These are phyloP conservation scores for Bos indicus DNA, from an alignment of 2,113 vertebrate genomes.

Conservation along the genomic window DNA sequence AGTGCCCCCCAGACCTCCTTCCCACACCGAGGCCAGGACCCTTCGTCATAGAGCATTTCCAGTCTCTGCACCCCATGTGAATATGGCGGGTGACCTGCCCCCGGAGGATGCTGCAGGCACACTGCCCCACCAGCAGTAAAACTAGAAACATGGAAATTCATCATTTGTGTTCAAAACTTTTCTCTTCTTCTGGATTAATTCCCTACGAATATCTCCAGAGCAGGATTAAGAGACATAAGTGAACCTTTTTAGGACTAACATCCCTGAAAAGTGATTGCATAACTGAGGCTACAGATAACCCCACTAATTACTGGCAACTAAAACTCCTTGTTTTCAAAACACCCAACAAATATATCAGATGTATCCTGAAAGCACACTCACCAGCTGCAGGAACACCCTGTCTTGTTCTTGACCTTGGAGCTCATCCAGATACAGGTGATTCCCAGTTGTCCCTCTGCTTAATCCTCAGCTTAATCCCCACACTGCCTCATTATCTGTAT, in stretches of 20 bases:
- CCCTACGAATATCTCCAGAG: neutral
- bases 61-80: neutral
- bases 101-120: neutral
- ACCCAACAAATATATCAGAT: neutral
- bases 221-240: too few relatives aligned
- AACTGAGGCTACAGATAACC: neutral
- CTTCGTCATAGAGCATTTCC: neutral
- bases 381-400: too few relatives aligned
- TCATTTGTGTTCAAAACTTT: accelerated
- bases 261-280: neutral
- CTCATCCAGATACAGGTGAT: neutral
- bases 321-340: neutral
- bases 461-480: neutral
- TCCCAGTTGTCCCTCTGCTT: neutral
- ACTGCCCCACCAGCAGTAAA: too few relatives aligned
- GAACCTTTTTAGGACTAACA: neutral
- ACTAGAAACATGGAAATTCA: accelerated
- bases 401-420: neutral
- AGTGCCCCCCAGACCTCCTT: neutral
- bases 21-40: neutral
- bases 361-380: neutral
- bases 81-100: neutral
- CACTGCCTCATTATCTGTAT: neutral
- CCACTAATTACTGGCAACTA: neutral
- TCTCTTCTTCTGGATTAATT: neutral